Percentiles rank a stretch among this genome's conserved stretches.
These are phyloP conservation scores for Notolabrus celidotus DNA, from an alignment of 2,797 vertebrate genomes.

Conservation along the genomic window DNA sequence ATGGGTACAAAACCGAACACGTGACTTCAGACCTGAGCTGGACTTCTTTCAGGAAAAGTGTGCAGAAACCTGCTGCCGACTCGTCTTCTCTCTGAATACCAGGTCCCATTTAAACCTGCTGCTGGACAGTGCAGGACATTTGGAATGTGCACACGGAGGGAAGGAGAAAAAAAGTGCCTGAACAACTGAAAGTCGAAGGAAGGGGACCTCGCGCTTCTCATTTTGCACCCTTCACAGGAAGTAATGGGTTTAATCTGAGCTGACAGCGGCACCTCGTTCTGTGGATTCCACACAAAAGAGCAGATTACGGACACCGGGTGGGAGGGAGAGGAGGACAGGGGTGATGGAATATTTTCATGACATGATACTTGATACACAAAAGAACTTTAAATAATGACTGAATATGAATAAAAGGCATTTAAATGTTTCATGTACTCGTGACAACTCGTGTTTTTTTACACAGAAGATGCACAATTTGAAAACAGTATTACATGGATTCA, in stretches of 20 bases:
- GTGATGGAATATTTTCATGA: slow-evolving; percentile 73
- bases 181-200: slow-evolving; percentile 46
- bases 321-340: slow-evolving; percentile 36
- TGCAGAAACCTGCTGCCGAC: slow-evolving; percentile 33
- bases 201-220: slow-evolving; percentile 55
- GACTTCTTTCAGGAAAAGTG: slow-evolving; percentile 28
- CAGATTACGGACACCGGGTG: slow-evolving; percentile 53
- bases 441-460: background rate
- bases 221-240: slow-evolving; percentile 67
- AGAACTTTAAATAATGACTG: slow-evolving; percentile 54
- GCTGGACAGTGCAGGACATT: slow-evolving; percentile 73
- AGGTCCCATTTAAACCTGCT: slow-evolving; percentile 64
- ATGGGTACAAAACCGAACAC: slow-evolving; percentile 51
- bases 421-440: slow-evolving; percentile 48
- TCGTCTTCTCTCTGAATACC: slow-evolving; percentile 39
- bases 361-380: slow-evolving; percentile 74
- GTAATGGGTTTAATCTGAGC: slow-evolving; percentile 74
- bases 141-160: slow-evolving; percentile 67
- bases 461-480: background rate
- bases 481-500: background rate
- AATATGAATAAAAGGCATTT: slow-evolving; percentile 74
- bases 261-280: slow-evolving; percentile 71
- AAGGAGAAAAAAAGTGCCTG: slow-evolving; percentile 65
- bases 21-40: slow-evolving; percentile 21
- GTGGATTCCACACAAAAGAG: slow-evolving; percentile 70